Evolutionary conservation across 2,113 vertebrate genomes (phyloP).

Genomic region (Lepus americanus): DNA sequence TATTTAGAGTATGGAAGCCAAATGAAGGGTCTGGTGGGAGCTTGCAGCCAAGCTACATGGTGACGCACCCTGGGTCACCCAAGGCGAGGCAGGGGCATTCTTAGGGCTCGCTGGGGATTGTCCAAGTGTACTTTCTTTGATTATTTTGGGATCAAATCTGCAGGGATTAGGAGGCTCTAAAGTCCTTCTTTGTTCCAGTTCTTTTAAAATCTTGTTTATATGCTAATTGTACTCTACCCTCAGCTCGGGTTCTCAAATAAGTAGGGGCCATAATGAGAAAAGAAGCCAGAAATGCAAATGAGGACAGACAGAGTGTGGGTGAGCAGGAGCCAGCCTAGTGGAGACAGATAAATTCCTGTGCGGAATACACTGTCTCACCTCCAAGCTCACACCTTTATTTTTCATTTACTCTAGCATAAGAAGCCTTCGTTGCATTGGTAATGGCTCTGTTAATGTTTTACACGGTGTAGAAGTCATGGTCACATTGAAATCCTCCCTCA

Average conservation of each 20-base stretch:
- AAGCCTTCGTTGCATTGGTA: constrained; percentile 56
- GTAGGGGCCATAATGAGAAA: constrained; percentile 77
- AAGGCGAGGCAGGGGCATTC: neutral
- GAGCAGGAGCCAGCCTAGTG: neutral
- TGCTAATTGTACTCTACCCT: constrained; percentile 74
- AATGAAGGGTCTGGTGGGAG: neutral
- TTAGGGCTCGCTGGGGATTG: neutral
- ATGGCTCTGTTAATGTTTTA: constrained; percentile 72
- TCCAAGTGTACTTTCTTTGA: constrained; percentile 8
- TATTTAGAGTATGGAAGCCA: neutral
- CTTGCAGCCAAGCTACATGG: neutral
- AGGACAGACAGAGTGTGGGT: neutral
- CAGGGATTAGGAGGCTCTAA: constrained; percentile 7
- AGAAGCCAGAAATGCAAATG: constrained; percentile 79
- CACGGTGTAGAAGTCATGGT: constrained; percentile 49
- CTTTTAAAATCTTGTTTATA: constrained; percentile 79
- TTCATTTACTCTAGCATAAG: constrained; percentile 68
- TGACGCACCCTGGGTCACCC: neutral
- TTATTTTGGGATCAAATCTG: constrained; percentile 64
- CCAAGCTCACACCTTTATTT: constrained; percentile 69
- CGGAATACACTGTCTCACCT: neutral
- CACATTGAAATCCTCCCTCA: constrained; percentile 50
- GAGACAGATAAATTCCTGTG: constrained; percentile 58
- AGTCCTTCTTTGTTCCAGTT: constrained; percentile 55
- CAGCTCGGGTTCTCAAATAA: constrained; percentile 62